Evolutionary conservation across 2,888 invertebrate genomes (phyloP), one percentile per base, ranked within the genome.

Genomic region (Aproaerema taeniolella): DNA sequence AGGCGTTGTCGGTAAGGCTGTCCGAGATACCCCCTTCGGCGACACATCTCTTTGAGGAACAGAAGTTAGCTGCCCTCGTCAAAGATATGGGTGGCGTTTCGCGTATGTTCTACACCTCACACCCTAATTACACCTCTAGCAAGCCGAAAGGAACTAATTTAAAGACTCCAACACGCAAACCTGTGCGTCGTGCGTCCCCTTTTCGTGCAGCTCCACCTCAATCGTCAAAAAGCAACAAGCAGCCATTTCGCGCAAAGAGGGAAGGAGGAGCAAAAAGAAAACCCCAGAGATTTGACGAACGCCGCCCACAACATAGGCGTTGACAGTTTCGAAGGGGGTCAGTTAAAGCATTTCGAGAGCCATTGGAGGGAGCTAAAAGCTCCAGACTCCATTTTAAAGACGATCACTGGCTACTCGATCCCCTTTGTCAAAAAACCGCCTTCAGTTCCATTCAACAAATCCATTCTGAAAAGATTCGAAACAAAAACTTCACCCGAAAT

Each of bases 21-120:
- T 1, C 6, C 2, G n/a, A 26, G 6, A 38, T 38, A 2, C 32
- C 38, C 2, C 38, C 26, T 10, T 31, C 31, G 5, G 4, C 24
- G 7, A 31, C 31, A 4, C 38, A 38, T 14, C 17, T 38, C 6
- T 32, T 14, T 13, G 15, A 36, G 2, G 28, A 36, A 36, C n/a
- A 28, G 10, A 20, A 36, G 10, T 15, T 36, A 1, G 4, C 10
- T 5, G 7, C 5, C 6, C 16, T 34, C 13, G 8, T 24, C 2
- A 26, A 28, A 15, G 15, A 36, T 7, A 15, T 11, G 2, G 26
- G 15, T 1, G 36, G 36, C 8, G 3, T 15, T 6, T 14, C 15
- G 15, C 8, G 10, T 9, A 28, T 24, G 12, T 34, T 25, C 15
- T 25, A n/a, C 13, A n/a, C n/a, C n/a, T n/a, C n/a, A n/a, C n/a